Evolutionary conservation across 2,888 invertebrate genomes (phyloP).

Genomic region (Escarpia spicata): DNA sequence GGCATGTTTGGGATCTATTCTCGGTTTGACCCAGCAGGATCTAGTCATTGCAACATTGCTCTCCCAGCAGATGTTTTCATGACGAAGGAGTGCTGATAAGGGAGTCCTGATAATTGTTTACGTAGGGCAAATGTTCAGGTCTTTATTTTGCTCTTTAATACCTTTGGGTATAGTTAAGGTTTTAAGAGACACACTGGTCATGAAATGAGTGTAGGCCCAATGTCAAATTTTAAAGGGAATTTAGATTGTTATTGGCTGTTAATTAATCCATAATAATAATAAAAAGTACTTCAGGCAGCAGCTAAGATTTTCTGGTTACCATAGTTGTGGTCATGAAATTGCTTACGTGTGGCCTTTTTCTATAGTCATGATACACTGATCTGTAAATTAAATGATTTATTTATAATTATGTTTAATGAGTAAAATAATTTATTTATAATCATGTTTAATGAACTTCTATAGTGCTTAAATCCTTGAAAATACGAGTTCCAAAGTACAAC

Average conservation of each 20-base stretch:
- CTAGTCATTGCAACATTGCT: background rate
- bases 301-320: background rate
- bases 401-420: too few relatives aligned
- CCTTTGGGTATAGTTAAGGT: background rate
- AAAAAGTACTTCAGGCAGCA: too few relatives aligned
- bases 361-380: background rate
- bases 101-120: background rate
- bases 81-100: background rate
- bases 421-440: too few relatives aligned
- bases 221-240: background rate
- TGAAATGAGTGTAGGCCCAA: background rate
- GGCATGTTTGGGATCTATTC: background rate
- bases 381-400: too few relatives aligned
- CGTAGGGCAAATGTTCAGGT: background rate
- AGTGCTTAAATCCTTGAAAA: too few relatives aligned
- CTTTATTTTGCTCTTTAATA: background rate
- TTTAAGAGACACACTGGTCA: background rate
- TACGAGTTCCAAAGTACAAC: too few relatives aligned
- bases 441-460: too few relatives aligned
- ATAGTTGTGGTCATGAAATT: background rate
- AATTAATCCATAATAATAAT: too few relatives aligned
- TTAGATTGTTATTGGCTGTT: too few relatives aligned
- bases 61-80: background rate
- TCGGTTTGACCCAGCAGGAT: background rate
- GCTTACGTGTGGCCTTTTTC: background rate